Evolutionary conservation across 2,797 vertebrate species (phyloP).

Genomic region (Rhinatrema bivittatum): DNA sequence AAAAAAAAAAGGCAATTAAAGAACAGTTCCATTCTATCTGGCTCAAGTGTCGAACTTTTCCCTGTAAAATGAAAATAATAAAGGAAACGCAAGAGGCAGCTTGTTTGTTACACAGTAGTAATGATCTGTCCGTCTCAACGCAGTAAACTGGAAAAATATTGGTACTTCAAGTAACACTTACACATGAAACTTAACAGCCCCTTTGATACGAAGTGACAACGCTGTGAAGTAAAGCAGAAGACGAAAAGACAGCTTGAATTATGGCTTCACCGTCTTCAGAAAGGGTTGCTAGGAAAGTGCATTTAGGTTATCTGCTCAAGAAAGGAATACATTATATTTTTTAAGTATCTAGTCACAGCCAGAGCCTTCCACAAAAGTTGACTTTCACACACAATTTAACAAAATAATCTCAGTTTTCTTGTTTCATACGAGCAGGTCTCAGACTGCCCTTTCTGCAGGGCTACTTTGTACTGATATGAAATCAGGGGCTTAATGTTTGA

Average conservation of each 20-base stretch:
- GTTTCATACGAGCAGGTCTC: slow-evolving; percentile 40
- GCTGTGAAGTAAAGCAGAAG: slow-evolving; percentile 52
- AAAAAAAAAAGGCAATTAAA: neutral
- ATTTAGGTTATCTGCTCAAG: slow-evolving; percentile 44
- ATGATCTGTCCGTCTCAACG: too few relatives aligned
- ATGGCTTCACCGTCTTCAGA: slow-evolving; percentile 38
- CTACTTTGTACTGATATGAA: slow-evolving; percentile 41
- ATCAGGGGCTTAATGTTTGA: slow-evolving; percentile 40
- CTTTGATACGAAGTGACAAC: slow-evolving; percentile 24
- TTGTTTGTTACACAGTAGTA: too few relatives aligned
- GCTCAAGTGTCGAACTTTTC: slow-evolving; percentile 6
- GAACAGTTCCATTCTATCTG: neutral
- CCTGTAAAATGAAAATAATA: neutral
- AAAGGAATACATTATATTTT: slow-evolving; percentile 44
- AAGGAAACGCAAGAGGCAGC: neutral
- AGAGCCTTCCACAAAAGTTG: slow-evolving; percentile 50
- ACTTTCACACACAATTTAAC: slow-evolving; percentile 54
- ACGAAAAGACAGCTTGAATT: slow-evolving; percentile 45
- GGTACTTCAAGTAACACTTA: slow-evolving; percentile 13
- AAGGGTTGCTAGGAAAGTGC: slow-evolving; percentile 37
- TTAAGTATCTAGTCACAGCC: slow-evolving; percentile 38
- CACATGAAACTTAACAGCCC: slow-evolving; percentile 11
- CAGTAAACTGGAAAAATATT: slow-evolving; percentile 21
- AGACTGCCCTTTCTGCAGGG: slow-evolving; percentile 27
- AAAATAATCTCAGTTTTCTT: slow-evolving; percentile 52